Percentiles rank a stretch among this genome's conserved stretches.
phyloP scores from a whole-genome alignment of 64 coral and sea anemone genomes.

The Exaiptasia diaphana region DNA sequence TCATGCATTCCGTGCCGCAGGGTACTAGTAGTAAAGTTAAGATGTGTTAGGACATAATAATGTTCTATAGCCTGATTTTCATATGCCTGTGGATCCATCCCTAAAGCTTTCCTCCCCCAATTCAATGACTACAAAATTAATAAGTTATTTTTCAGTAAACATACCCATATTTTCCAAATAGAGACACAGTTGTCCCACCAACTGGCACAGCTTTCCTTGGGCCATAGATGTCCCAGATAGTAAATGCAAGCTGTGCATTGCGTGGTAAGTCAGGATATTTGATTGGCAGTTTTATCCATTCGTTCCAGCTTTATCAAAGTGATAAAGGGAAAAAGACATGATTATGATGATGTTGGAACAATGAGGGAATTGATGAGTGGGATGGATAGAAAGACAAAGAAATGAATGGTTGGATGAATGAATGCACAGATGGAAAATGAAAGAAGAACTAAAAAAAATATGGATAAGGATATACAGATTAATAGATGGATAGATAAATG shows the following conservation, averaged over 20 bases:
- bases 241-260: conserved; percentile 87
- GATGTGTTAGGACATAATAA: too few relatives aligned
- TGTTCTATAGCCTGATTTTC: not conserved
- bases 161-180: conserved; percentile 98
- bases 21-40: conserved; percentile 42
- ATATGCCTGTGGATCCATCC: not conserved
- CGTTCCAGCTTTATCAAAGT: conserved; percentile 99
- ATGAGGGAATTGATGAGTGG: too few relatives aligned
- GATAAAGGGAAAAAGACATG: not conserved
- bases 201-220: conserved; percentile 88
- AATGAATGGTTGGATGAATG: too few relatives aligned
- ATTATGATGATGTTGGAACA: too few relatives aligned
- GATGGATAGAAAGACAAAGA: too few relatives aligned
- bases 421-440: too few relatives aligned
- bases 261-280: conserved; percentile 90
- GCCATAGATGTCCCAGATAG: conserved; percentile 95
- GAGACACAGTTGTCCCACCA: conserved; percentile 90
- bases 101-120: not conserved
- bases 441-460: too few relatives aligned
- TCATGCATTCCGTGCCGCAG: conserved; percentile 95
- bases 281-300: conserved; percentile 93
- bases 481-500: too few relatives aligned
- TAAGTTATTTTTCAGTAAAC: not conserved
- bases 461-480: too few relatives aligned
- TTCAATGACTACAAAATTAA: too few relatives aligned